phyloP scores from a whole-genome alignment of 1,140 invertebrate species.

The Polypedilum pembai region DNA sequence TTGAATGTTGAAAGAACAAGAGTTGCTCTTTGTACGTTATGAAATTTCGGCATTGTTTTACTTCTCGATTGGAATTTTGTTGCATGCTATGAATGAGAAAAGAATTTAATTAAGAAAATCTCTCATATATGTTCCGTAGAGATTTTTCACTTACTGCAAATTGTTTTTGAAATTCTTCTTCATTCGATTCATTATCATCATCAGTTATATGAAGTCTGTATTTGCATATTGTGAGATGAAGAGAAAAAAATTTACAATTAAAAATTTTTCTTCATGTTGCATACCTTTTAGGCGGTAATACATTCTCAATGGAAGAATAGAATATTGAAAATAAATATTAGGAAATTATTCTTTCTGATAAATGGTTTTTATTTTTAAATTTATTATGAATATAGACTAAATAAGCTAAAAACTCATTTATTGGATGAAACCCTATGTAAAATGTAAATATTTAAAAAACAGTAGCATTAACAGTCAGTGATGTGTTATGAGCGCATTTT shows the following conservation, averaged over 20 bases:
- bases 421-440: too few relatives aligned
- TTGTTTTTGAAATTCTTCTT: conserved; percentile 1
- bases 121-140: neutral
- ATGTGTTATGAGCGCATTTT: too few relatives aligned
- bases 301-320: too few relatives aligned
- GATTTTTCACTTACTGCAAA: neutral
- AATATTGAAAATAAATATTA: too few relatives aligned
- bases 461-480: too few relatives aligned
- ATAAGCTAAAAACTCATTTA: too few relatives aligned
- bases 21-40: neutral
- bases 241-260: neutral
- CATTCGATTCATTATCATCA: neutral
- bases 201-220: neutral
- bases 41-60: neutral
- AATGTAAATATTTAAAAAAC: too few relatives aligned
- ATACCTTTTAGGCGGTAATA: neutral
- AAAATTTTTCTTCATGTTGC: neutral
- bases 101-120: conserved; percentile 14
- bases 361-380: too few relatives aligned
- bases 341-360: too few relatives aligned
- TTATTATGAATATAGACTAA: too few relatives aligned
- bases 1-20: neutral
- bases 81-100: neutral
- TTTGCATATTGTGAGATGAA: neutral
- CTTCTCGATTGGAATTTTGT: neutral